These are phyloP conservation scores for Cinclus mexicanus DNA, from an alignment of 2,113 vertebrate species.

Conservation along the genomic window DNA sequence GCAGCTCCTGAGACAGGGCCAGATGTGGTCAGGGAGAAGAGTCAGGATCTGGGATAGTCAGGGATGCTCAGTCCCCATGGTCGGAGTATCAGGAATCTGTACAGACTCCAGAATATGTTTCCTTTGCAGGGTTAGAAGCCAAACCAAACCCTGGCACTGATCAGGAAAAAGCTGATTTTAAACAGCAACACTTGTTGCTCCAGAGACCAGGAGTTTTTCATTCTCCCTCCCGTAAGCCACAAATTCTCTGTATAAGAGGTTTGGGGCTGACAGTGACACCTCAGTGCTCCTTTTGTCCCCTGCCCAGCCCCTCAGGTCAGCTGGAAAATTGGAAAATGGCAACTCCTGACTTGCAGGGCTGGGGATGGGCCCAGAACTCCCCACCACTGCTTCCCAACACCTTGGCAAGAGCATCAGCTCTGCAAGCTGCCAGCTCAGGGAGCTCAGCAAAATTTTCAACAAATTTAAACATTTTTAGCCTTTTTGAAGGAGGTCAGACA, in stretches of 20 bases:
- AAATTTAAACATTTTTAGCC: neutral
- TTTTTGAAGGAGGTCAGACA: neutral
- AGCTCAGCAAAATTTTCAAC: neutral
- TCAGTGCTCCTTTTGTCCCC: neutral
- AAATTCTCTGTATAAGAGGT: fast-evolving
- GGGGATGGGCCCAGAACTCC: neutral
- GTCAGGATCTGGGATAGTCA: neutral
- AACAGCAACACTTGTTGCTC: neutral
- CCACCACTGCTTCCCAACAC: neutral
- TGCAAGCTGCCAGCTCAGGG: too few species aligned
- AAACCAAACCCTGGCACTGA: neutral
- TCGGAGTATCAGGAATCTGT: neutral
- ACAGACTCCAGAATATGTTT: fast-evolving
- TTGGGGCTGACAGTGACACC: neutral
- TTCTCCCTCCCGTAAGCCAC: too few species aligned
- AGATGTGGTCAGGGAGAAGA: neutral
- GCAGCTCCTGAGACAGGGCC: neutral
- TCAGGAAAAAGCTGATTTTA: neutral
- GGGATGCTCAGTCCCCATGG: neutral
- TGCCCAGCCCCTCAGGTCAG: neutral
- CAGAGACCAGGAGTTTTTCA: neutral
- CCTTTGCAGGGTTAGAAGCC: neutral
- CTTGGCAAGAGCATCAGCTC: fast-evolving
- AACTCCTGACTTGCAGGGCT: neutral
- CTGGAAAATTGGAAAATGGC: neutral